Evolutionary conservation across 2,797 vertebrate species (phyloP), one percentile per base, ranked within the genome.

Genomic region (Liparis tanakae): DNA sequence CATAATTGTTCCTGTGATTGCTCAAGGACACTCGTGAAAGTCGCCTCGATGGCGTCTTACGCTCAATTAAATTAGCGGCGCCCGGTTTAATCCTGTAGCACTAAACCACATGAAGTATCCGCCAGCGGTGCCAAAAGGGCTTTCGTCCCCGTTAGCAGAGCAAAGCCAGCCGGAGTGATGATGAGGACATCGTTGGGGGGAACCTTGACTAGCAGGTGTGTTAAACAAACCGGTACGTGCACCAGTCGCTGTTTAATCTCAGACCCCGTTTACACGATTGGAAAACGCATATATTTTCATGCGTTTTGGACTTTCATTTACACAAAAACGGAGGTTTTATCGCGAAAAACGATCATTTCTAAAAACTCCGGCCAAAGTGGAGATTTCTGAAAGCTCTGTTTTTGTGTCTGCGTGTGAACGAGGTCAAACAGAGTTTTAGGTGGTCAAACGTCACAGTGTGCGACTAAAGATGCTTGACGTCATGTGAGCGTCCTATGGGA

Each of bases 21-120:
- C 61, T 85, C 84, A 87, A 88, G 90, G 89, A 80, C 91, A 80
- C 79, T 84, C 74, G 79, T 74, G 73, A 85, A 81, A 87, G 82
- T 81, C 86, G 79, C 80, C 70, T 75, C 43, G 72, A 80, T 84
- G 58, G 82, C 81, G 80, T 74, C 79, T 59, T 53, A n/a, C 60
- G 66, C 67, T 80, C 81, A 86, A 87, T 88, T 90, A 85, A 81
- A 89, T 89, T 84, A 89, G 82, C 67, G 76, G 75, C 79, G 80
- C 64, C 67, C 81, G 77, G 78, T 89, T 84, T 86, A 79, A 88
- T 87, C 88, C 81, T 78, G 73, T 67, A 68, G 75, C 79, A 72
- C 76, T 85, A 81, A 80, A 51, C 73, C 54, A 56, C 78, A 79
- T 84, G 77, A 89, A 83, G 87, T 80, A 91, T 89, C 83, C 73